A percentile compares a stretch with the other conserved stretches of the same genome.
These are phyloP conservation scores for Scortum barcoo DNA, from an alignment of 2,113 vertebrate genomes.

Conservation along the genomic window DNA sequence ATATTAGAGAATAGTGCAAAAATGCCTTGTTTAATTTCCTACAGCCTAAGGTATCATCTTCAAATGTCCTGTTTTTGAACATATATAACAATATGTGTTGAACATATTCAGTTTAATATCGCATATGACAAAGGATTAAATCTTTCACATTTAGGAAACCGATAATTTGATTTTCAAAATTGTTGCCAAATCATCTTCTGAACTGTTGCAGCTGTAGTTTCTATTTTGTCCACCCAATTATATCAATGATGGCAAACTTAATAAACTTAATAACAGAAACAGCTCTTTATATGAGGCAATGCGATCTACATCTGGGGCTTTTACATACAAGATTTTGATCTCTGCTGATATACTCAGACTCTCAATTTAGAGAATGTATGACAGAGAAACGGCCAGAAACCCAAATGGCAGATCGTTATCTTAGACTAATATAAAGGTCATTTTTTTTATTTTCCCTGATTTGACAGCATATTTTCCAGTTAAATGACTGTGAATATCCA, in stretches of 20 bases:
- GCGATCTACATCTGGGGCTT: background rate
- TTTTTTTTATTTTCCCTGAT: background rate
- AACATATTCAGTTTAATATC: background rate
- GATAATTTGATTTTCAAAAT: too few species aligned
- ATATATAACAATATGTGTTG: too few species aligned
- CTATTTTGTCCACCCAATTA: too few species aligned
- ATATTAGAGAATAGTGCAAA: background rate
- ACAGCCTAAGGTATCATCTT: background rate
- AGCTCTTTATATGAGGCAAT: background rate
- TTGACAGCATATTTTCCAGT: background rate
- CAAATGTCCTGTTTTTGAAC: background rate
- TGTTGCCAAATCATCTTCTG: too few species aligned
- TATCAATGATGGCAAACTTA: background rate
- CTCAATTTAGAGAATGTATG: background rate
- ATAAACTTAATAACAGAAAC: conserved; percentile 4
- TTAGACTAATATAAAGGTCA: background rate
- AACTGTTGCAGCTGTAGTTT: too few species aligned
- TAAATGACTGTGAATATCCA: background rate
- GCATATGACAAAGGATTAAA: background rate
- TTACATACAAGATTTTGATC: background rate
- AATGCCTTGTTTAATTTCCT: background rate
- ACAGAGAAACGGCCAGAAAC: background rate
- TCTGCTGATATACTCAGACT: background rate
- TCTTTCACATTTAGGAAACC: background rate
- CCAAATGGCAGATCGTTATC: background rate